phyloP scores from a whole-genome alignment of 1,140 invertebrate species.

The Sminthurides bifidus region DNA sequence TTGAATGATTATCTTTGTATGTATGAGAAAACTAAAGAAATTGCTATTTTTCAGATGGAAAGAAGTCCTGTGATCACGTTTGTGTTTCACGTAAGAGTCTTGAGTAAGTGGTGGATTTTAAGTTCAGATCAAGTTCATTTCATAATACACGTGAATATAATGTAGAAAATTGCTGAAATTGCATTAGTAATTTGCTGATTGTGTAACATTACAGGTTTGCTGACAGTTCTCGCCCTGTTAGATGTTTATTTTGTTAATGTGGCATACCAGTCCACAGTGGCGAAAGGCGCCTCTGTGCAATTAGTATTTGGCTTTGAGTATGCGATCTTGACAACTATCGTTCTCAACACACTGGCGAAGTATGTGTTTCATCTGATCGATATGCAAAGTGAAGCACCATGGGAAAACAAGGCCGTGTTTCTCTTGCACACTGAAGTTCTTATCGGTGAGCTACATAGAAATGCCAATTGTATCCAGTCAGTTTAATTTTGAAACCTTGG shows the following conservation, averaged over 20 bases:
- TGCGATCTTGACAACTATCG: conserved; percentile 87
- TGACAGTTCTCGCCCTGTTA: conserved; percentile 63
- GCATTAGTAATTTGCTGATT: background rate
- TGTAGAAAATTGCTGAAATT: background rate
- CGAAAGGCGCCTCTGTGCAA: conserved; percentile 92
- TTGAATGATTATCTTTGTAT: too few relatives aligned
- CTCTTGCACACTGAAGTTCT: conserved; percentile 91
- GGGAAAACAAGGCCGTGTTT: conserved; percentile 99
- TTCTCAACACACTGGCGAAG: conserved; percentile 87
- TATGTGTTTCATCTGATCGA: conserved; percentile 90
- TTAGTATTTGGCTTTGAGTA: conserved; percentile 99
- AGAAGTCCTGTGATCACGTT: conserved; percentile 91
- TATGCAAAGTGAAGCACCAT: conserved; percentile 87
- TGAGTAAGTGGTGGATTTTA: conserved; percentile 49
- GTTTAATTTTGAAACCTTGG: background rate
- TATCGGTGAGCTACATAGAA: conserved; percentile 60
- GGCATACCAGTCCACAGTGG: conserved; percentile 87
- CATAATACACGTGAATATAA: background rate
- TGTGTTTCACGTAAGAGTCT: conserved; percentile 86
- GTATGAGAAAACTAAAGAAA: too few relatives aligned
- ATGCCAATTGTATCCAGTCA: background rate
- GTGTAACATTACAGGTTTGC: conserved; percentile 45
- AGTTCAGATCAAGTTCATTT: background rate
- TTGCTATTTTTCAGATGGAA: conserved; percentile 84
- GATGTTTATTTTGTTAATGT: conserved; percentile 85